Evolutionary conservation across 2,888 invertebrate genomes (phyloP).

Genomic region (Temnothorax rugatulus): DNA sequence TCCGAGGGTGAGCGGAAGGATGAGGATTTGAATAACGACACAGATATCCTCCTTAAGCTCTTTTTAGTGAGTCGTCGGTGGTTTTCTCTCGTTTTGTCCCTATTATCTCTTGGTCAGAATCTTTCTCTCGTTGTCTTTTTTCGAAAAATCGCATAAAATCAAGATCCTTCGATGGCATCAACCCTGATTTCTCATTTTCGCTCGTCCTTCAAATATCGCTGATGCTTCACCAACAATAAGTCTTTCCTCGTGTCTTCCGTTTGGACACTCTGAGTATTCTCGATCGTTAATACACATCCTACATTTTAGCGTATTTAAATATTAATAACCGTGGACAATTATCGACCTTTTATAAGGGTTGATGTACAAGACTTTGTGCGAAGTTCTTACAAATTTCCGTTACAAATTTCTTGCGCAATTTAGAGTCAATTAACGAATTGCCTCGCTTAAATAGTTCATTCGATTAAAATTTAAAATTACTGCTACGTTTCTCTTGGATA

Average conservation of each 20-base stretch:
- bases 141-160: constrained; percentile 29
- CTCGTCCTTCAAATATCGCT: neutral
- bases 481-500: neutral
- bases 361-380: neutral
- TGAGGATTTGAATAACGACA: constrained; percentile 21
- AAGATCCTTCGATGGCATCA: neutral
- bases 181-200: neutral
- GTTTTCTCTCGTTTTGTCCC: neutral
- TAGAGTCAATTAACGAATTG: neutral
- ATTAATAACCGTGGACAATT: constrained; percentile 14
- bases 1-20: neutral
- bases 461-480: neutral
- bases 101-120: neutral
- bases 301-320: constrained; percentile 10
- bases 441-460: neutral
- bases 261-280: neutral
- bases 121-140: neutral
- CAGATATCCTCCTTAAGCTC: neutral
- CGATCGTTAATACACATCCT: neutral
- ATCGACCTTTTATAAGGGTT: neutral
- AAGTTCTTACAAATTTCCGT: neutral
- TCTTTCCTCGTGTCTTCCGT: neutral
- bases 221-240: neutral
- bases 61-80: neutral
- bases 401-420: neutral